Conservation (phyloP, 2,113 vertebrate genomes). For the Tetraodon nigroviridis region DNA sequence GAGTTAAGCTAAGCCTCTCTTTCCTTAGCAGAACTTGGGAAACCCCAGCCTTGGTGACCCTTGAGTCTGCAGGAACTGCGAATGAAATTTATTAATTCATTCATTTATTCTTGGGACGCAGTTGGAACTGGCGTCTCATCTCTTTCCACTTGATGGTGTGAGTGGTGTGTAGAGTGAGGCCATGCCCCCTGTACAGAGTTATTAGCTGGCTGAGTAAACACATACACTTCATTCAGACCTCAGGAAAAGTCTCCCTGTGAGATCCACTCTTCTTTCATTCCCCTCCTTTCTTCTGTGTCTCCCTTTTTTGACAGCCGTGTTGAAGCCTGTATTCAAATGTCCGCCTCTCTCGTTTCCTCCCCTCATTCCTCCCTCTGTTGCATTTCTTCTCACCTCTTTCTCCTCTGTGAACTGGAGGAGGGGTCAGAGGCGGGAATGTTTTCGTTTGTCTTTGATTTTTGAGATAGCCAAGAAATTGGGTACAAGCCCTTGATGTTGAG, state of each 20-base stretch:
- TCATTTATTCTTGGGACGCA: constrained; percentile 48
- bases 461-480: constrained; percentile 78
- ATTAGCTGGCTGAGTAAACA: constrained; percentile 73
- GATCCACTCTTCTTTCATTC: constrained; percentile 54
- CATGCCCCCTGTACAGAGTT: constrained; percentile 68
- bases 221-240: constrained; percentile 63
- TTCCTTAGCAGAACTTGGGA: constrained; percentile 50
- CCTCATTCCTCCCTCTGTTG: constrained; percentile 55
- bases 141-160: constrained; percentile 61
- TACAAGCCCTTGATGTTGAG: constrained; percentile 76
- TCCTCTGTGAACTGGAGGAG: constrained; percentile 54
- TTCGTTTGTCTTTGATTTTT: constrained; percentile 81
- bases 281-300: constrained; percentile 45
- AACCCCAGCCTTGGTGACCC: constrained; percentile 38
- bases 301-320: constrained; percentile 55
- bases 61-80: constrained; percentile 30
- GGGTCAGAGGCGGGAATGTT: constrained; percentile 50
- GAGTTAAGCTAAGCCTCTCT: constrained; percentile 52
- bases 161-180: constrained; percentile 57
- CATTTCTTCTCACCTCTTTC: constrained; percentile 46
- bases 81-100: constrained; percentile 63
- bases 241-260: constrained; percentile 41
- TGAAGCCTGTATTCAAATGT: constrained; percentile 57
- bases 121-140: constrained; percentile 63
- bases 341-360: constrained; percentile 43